Evolutionary conservation across 2,113 vertebrate species (phyloP).

Genomic region (Larimichthys crocea): DNA sequence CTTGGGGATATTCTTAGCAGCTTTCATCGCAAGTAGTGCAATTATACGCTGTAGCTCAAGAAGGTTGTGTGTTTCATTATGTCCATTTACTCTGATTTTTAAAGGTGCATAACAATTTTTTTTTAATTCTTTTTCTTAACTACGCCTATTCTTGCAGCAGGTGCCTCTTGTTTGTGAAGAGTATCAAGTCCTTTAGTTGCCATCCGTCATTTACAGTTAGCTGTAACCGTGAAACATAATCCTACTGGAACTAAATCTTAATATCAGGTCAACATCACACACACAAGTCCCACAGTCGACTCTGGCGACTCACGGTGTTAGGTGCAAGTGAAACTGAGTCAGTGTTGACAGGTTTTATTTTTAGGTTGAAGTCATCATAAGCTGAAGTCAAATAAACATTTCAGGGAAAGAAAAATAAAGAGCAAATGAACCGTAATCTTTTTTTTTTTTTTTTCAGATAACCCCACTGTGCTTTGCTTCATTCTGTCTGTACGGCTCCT

Average conservation of each 20-base stretch:
- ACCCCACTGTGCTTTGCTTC: constrained; percentile 89
- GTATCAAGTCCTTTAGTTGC: constrained; percentile 71
- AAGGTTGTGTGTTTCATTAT: constrained; percentile 52
- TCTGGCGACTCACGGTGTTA: constrained; percentile 25
- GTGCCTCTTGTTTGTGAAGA: constrained; percentile 89
- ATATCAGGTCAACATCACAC: constrained; percentile 79
- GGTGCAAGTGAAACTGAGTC: constrained; percentile 30
- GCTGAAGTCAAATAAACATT: constrained; percentile 80
- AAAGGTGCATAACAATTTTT: constrained; percentile 57
- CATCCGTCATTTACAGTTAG: constrained; percentile 71
- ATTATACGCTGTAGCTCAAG: constrained; percentile 55
- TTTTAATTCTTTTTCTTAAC: constrained; percentile 65
- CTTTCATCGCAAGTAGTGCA: constrained; percentile 58
- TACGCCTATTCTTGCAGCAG: constrained; percentile 82
- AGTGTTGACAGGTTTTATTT: constrained; percentile 40
- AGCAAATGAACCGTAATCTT: constrained; percentile 69
- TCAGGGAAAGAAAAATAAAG: constrained; percentile 88
- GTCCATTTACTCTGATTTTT: constrained; percentile 50
- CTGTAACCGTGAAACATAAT: constrained; percentile 66
- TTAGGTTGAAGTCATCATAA: constrained; percentile 66
- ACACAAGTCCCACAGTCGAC: constrained; percentile 27
- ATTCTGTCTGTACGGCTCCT: constrained; percentile 90
- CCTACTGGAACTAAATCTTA: constrained; percentile 82
- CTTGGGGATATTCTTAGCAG: constrained; percentile 56
- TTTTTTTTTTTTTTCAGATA: constrained; percentile 71